These are phyloP conservation scores for Fratercula arctica DNA, from an alignment of 2,797 vertebrate genomes.

Conservation along the genomic window DNA sequence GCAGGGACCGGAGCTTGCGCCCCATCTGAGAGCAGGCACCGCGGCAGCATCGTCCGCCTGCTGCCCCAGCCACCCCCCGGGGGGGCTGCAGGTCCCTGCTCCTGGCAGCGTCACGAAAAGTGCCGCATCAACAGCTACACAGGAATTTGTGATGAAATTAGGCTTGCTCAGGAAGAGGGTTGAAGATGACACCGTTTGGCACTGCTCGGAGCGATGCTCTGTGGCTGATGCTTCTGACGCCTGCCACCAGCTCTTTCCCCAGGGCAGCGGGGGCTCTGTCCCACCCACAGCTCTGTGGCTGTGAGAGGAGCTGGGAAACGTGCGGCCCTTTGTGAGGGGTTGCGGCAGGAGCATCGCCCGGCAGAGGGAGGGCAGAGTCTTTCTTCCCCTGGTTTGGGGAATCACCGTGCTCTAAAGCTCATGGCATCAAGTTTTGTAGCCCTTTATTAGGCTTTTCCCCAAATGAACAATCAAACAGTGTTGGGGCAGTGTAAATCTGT, in stretches of 20 bases:
- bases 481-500: neutral
- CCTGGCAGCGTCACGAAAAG: neutral
- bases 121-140: neutral
- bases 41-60: accelerated
- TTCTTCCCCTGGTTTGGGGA: neutral
- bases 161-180: neutral
- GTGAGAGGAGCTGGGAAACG: neutral
- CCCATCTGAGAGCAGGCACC: neutral
- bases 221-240: accelerated
- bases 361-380: neutral
- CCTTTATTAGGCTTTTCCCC: neutral
- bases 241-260: neutral
- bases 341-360: neutral
- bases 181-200: no score
- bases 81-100: neutral
- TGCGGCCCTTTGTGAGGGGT: accelerated
- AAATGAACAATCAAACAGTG: neutral
- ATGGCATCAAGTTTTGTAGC: neutral
- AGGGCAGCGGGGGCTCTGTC: neutral
- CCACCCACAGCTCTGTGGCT: neutral
- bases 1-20: neutral
- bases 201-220: accelerated
- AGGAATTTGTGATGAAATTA: no score
- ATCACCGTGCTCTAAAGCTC: neutral
- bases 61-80: neutral